A percentile compares a stretch with the other conserved stretches of the same genome.
phyloP scores from a whole-genome alignment of 1,140 invertebrate species.

The Eulimnadia texana region DNA sequence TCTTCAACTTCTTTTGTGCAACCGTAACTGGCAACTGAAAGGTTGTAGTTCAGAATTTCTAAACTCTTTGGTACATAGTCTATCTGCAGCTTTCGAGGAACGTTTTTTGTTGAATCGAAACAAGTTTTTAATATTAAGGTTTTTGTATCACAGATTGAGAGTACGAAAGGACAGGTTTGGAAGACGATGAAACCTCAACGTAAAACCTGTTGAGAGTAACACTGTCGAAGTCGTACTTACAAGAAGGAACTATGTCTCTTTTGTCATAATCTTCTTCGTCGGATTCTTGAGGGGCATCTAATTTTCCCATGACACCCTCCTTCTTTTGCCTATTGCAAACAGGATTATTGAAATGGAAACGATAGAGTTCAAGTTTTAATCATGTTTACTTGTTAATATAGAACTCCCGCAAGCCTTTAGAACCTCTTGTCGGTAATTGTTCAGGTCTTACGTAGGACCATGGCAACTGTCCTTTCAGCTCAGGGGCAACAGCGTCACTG shows the following conservation, averaged over 20 bases:
- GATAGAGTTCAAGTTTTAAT: not conserved
- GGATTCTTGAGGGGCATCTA: not conserved
- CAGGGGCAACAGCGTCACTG: not conserved
- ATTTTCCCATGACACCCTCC: not conserved
- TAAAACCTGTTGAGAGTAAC: not conserved
- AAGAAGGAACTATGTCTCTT: not conserved
- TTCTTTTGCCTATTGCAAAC: not conserved
- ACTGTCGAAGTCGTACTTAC: not conserved
- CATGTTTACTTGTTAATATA: not conserved
- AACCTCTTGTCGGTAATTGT: not conserved
- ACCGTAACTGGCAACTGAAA: too few relatives aligned
- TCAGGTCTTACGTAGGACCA: not conserved
- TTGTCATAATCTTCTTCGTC: not conserved
- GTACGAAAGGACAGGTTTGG: not conserved
- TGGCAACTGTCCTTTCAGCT: not conserved
- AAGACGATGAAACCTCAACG: not conserved
- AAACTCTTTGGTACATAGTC: too few relatives aligned
- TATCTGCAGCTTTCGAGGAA: too few relatives aligned
- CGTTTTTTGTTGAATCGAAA: too few relatives aligned
- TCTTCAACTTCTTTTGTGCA: too few relatives aligned
- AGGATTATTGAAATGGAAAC: not conserved
- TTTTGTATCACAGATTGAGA: not conserved
- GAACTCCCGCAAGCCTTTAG: not conserved
- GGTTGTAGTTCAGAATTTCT: too few relatives aligned
- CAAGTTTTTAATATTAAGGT: too few relatives aligned